phyloP scores from a whole-genome alignment of 2,797 vertebrate species.

The Eurystomus glaucurus region DNA sequence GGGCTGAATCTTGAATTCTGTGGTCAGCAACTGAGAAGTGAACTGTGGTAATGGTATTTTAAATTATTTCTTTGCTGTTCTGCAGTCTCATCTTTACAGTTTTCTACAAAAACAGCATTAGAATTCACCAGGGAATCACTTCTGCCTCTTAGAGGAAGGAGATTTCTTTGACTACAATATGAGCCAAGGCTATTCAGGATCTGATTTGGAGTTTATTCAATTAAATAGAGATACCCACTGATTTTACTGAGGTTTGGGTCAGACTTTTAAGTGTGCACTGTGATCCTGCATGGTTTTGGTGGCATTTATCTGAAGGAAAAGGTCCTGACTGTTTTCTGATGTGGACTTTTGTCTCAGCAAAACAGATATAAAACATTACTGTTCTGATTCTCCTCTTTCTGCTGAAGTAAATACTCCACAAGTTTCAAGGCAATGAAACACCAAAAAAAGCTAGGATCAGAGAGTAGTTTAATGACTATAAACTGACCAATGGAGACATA shows the following conservation, averaged over 20 bases:
- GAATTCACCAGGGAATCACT: conserved; percentile 23
- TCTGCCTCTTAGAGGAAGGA: conserved; percentile 22
- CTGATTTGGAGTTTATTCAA: not conserved
- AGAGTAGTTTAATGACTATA: not conserved
- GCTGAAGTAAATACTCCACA: not conserved
- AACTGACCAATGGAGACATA: not conserved
- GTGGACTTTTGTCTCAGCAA: not conserved
- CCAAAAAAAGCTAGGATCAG: not conserved
- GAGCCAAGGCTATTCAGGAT: not conserved
- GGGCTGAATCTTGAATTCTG: conserved; percentile 33
- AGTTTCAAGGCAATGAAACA: not conserved
- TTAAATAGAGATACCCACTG: not conserved
- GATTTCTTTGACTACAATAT: not conserved
- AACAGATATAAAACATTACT: not conserved
- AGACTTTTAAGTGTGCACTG: conserved; percentile 1
- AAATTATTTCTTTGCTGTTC: conserved; percentile 27
- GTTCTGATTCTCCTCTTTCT: not conserved
- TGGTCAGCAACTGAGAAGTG: conserved; percentile 19
- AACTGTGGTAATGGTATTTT: not conserved
- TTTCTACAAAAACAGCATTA: conserved; percentile 34
- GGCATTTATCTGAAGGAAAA: not conserved
- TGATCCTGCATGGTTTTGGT: not conserved
- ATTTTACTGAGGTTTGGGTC: conserved; percentile 19
- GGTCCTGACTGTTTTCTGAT: not conserved
- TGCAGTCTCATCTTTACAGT: not conserved